Conservation (phyloP, 2,797 vertebrate species). For the Spinibarbus caldwelli region DNA sequence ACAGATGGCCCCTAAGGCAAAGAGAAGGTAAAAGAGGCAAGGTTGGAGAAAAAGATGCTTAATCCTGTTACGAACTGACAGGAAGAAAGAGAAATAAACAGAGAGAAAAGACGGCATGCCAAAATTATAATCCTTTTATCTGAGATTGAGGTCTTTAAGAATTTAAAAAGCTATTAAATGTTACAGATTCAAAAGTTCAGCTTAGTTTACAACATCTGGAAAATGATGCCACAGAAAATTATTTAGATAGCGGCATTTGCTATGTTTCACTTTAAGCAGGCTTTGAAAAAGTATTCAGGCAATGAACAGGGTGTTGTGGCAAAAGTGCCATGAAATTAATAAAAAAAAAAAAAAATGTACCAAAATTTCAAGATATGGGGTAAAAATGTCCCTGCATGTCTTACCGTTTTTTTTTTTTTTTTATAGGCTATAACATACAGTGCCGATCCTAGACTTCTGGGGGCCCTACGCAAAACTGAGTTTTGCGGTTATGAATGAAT, state of each 20-base stretch:
- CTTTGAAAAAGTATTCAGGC: neutral
- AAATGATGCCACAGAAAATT: neutral
- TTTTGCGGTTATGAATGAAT: too few relatives aligned
- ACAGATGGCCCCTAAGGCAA: conserved; percentile 73
- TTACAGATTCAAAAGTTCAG: conserved; percentile 22
- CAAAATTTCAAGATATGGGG: neutral
- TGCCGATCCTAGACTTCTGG: too few relatives aligned
- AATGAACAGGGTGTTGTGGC: neutral
- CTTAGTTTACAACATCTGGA: conserved; percentile 1
- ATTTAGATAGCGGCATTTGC: neutral
- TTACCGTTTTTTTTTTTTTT: too few relatives aligned
- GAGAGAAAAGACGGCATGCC: conserved; percentile 3
- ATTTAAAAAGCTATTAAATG: conserved; percentile 14
- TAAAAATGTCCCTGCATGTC: neutral
- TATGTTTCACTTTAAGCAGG: neutral
- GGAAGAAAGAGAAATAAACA: conserved; percentile 51
- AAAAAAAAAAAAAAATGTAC: too few relatives aligned
- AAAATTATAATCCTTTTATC: conserved; percentile 29
- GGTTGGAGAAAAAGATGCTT: conserved; percentile 65
- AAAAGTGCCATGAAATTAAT: neutral
- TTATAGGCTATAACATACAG: too few relatives aligned
- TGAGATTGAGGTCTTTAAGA: conserved; percentile 19
- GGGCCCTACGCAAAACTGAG: too few relatives aligned
- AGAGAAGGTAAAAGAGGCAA: conserved; percentile 63
- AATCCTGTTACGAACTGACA: conserved; percentile 73